phyloP scores from a whole-genome alignment of 2,113 vertebrate species.

The Calypte anna region DNA sequence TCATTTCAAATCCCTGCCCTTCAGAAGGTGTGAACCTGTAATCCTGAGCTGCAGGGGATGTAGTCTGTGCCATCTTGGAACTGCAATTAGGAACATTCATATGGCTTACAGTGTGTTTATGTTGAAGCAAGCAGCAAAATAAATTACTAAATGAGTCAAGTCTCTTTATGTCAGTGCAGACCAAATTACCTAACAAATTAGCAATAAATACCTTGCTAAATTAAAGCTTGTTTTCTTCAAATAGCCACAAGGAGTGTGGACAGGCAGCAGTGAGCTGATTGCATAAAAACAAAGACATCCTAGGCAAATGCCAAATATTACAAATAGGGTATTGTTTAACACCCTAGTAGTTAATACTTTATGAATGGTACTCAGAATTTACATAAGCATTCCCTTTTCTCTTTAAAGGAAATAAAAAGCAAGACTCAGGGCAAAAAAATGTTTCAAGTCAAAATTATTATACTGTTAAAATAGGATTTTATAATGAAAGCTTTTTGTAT shows the following conservation, averaged over 20 bases:
- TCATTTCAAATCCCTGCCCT: neutral
- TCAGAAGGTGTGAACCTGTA: neutral
- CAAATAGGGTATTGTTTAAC: constrained; percentile 12
- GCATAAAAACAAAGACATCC: constrained; percentile 32
- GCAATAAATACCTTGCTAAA: constrained; percentile 41
- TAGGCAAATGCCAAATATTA: neutral
- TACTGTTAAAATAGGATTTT: neutral
- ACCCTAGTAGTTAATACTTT: constrained; percentile 11
- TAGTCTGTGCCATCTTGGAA: neutral
- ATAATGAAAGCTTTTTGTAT: neutral
- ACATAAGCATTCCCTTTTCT: neutral
- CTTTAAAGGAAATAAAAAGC: constrained; percentile 12
- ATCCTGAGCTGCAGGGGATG: neutral
- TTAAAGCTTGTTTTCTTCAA: constrained; percentile 51
- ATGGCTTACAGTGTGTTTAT: neutral
- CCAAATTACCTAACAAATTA: constrained; percentile 24
- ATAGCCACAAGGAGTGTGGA: constrained; percentile 27
- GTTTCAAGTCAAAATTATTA: neutral
- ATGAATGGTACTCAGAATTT: neutral
- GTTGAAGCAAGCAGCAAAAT: neutral
- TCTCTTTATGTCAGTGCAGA: neutral
- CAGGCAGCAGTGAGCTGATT: neutral
- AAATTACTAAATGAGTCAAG: neutral
- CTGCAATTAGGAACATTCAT: neutral
- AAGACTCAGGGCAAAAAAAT: neutral